phyloP scores from a whole-genome alignment of 1,140 invertebrate species.

The Dendrolimus punctatus region DNA sequence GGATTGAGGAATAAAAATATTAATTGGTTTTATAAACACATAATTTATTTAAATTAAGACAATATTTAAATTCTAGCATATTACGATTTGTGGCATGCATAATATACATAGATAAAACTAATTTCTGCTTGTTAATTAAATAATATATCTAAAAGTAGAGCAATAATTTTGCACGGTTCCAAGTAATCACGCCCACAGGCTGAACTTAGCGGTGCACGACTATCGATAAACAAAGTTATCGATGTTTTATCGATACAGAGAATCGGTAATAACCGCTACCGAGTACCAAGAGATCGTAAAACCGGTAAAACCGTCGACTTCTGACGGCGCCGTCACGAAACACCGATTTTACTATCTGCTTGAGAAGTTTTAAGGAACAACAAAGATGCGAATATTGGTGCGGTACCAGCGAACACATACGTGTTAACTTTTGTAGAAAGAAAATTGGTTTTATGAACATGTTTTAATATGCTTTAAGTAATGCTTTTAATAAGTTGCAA shows the following conservation, averaged over 20 bases:
- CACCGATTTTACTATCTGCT: conserved; percentile 43
- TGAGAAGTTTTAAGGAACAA: conserved; percentile 35
- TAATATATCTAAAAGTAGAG: not conserved
- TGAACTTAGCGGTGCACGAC: not conserved
- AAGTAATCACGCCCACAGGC: conserved; percentile 5
- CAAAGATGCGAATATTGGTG: conserved; percentile 23
- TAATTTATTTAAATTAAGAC: conserved; percentile 1
- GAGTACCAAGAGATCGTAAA: conserved; percentile 13
- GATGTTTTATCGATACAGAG: conserved; percentile 14
- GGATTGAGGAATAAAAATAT: no score
- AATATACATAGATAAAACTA: no score
- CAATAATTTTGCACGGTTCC: conserved; percentile 4
- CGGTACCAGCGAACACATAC: conserved; percentile 6
- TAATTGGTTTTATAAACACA: not conserved
- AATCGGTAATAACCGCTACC: conserved; percentile 8
- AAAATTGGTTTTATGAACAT: no score
- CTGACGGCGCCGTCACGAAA: conserved; percentile 20
- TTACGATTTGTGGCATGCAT: no score
- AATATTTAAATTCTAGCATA: not conserved
- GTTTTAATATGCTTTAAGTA: no score
- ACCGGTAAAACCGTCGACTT: conserved; percentile 7
- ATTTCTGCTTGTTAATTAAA: not conserved
- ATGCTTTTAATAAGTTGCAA: no score
- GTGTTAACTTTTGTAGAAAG: not conserved
- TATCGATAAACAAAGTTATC: conserved; percentile 13